Evolutionary conservation across 2,888 invertebrate genomes (phyloP).

Genomic region (Ptilodon capucinus): DNA sequence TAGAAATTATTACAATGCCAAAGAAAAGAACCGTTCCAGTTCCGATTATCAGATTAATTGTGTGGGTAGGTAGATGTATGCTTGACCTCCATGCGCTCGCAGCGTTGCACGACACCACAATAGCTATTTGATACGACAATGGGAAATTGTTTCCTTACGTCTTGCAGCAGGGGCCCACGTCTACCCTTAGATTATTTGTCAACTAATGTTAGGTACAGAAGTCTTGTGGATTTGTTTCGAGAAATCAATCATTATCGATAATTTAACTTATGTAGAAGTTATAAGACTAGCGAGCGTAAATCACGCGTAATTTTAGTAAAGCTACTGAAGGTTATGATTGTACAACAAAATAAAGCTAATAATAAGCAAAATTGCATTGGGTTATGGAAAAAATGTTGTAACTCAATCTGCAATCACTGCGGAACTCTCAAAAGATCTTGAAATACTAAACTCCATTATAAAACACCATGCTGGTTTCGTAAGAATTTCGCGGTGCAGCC

Average conservation of each 20-base stretch:
- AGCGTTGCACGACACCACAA: conserved; percentile 54
- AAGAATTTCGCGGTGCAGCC: conserved; percentile 60
- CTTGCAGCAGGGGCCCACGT: conserved; percentile 37
- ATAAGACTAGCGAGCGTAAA: too few relatives aligned
- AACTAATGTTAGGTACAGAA: neutral
- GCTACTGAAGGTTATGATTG: too few relatives aligned
- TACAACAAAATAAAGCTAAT: too few relatives aligned
- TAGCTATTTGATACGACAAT: conserved; percentile 62
- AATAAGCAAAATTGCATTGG: too few relatives aligned
- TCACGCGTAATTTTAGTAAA: too few relatives aligned
- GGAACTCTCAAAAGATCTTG: too few relatives aligned
- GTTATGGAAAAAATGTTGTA: too few relatives aligned
- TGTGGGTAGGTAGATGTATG: conserved; percentile 57
- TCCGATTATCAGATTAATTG: conserved; percentile 61
- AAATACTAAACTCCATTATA: neutral
- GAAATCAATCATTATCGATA: too few relatives aligned
- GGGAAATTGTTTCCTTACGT: conserved; percentile 54
- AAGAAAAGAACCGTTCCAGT: conserved; percentile 56
- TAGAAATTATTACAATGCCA: conserved; percentile 40
- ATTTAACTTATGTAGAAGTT: too few relatives aligned
- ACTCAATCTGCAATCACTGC: too few relatives aligned
- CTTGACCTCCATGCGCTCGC: conserved; percentile 61
- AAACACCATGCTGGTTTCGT: conserved; percentile 34
- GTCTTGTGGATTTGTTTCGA: neutral
- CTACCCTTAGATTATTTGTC: conserved; percentile 27